Conservation (phyloP, 2,113 vertebrate species). For the Aramus guarauna region DNA sequence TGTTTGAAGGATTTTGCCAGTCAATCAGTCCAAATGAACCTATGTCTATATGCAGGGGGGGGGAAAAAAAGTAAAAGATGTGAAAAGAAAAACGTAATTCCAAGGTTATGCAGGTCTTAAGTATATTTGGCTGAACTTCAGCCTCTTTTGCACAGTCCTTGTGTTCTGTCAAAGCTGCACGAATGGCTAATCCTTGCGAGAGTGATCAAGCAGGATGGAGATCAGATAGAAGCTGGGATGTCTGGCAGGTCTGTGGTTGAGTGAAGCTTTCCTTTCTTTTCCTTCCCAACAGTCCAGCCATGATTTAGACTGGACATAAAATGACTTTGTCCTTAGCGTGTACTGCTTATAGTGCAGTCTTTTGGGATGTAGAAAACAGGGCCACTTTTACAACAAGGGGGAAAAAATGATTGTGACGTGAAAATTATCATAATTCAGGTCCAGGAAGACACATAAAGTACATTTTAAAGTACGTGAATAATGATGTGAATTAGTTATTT, state of each 20-base stretch:
- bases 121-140: neutral
- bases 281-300: neutral
- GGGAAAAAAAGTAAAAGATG: neutral
- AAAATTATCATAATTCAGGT: constrained; percentile 68
- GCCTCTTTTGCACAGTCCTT: neutral
- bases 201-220: neutral
- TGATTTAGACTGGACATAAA: constrained; percentile 7
- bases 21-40: neutral
- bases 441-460: constrained; percentile 66
- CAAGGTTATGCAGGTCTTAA: neutral
- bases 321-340: neutral
- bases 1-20: neutral
- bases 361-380: constrained; percentile 34
- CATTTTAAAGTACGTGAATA: constrained; percentile 75
- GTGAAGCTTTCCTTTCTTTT: constrained; percentile 19
- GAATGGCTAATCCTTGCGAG: neutral
- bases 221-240: neutral
- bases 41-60: neutral
- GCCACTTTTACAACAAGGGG: neutral
- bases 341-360: neutral
- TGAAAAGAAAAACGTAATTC: neutral
- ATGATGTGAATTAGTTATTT: constrained; percentile 81
- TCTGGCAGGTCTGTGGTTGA: neutral
- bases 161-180: neutral
- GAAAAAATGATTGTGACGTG: constrained; percentile 60